Conservation (phyloP, 2,888 invertebrate genomes). For the Beris chalybata region DNA sequence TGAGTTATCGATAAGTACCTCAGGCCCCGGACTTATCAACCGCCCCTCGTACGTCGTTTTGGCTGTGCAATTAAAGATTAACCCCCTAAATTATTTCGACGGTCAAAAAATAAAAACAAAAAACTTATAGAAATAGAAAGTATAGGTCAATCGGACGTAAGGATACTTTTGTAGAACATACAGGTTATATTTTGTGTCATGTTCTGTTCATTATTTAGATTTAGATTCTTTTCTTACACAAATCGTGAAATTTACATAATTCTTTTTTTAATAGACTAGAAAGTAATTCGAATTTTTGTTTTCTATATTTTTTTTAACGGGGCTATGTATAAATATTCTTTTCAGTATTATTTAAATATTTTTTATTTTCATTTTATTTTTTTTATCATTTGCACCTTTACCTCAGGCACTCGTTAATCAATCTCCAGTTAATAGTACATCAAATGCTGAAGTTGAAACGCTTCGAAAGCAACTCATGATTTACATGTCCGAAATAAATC, state of each 20-base stretch:
- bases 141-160: no score
- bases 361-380: constrained; percentile 35
- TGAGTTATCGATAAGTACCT: no score
- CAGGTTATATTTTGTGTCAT: background rate
- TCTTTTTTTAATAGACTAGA: no score
- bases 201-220: background rate
- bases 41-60: no score
- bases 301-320: constrained; percentile 1
- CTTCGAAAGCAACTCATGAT: constrained; percentile 53
- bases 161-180: no score
- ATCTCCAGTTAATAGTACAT: constrained; percentile 40
- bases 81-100: no score
- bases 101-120: no score
- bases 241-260: background rate
- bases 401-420: constrained; percentile 48
- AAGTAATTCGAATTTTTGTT: background rate
- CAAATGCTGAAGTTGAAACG: constrained; percentile 51
- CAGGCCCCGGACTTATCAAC: no score
- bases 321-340: background rate
- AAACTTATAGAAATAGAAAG: no score
- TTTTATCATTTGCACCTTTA: constrained; percentile 36
- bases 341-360: constrained; percentile 34
- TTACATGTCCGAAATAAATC: constrained; percentile 53
- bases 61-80: no score
- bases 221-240: background rate